Percentiles rank a stretch among this genome's conserved stretches.
phyloP scores from a whole-genome alignment of 2,797 vertebrate genomes.

The Melanotaenia boesemani region DNA sequence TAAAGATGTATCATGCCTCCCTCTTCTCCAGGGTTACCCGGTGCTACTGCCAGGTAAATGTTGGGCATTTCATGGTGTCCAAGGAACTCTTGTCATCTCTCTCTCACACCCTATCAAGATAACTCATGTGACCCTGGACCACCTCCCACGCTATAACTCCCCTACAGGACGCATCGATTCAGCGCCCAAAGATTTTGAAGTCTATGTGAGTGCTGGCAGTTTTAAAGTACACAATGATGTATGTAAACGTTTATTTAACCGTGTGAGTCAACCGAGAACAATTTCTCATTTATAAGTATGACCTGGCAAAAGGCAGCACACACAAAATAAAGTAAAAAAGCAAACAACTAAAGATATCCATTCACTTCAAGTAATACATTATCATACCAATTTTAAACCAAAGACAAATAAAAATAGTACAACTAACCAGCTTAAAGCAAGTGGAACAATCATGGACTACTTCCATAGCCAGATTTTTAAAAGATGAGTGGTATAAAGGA shows the following conservation, averaged over 20 bases:
- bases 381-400: too few relatives aligned
- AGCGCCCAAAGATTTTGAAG: slow-evolving; percentile 90
- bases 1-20: too few relatives aligned
- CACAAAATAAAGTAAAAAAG: background rate
- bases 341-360: background rate
- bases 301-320: background rate
- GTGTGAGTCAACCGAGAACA: background rate
- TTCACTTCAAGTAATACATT: too few relatives aligned
- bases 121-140: slow-evolving; percentile 91
- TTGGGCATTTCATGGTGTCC: slow-evolving; percentile 93
- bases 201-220: slow-evolving; percentile 57
- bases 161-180: slow-evolving; percentile 92
- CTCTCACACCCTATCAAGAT: slow-evolving; percentile 88
- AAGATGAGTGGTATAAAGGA: too few relatives aligned
- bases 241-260: background rate
- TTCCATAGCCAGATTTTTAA: too few relatives aligned
- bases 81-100: slow-evolving; percentile 91
- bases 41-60: slow-evolving; percentile 94
- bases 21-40: slow-evolving; percentile 78
- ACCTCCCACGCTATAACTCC: slow-evolving; percentile 89
- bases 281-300: background rate
- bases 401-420: too few relatives aligned
- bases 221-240: background rate
- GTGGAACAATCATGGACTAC: too few relatives aligned
- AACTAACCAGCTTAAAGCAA: too few relatives aligned